phyloP scores from a whole-genome alignment of 2,888 invertebrate species.

The Morinoia aosen region DNA sequence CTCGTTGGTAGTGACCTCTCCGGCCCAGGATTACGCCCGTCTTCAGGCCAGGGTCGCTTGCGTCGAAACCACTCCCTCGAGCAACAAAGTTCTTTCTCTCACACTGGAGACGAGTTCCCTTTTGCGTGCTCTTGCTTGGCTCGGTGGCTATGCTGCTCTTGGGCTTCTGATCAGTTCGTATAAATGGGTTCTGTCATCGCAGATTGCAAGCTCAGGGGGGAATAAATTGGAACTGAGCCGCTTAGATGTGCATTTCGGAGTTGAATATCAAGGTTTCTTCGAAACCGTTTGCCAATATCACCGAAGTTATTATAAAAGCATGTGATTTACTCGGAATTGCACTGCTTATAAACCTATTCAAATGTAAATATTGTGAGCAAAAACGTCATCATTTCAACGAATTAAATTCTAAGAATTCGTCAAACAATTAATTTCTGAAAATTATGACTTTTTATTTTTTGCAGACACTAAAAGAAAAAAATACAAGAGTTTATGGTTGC shows the following conservation, averaged over 20 bases:
- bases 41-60: not conserved
- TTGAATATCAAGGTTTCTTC: not conserved
- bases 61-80: not conserved
- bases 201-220: not conserved
- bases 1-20: conserved; percentile 3
- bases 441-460: too few relatives aligned
- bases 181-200: not conserved
- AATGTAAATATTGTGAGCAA: too few relatives aligned
- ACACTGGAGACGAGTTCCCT: not conserved
- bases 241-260: not conserved
- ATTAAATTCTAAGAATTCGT: too few relatives aligned
- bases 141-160: not conserved
- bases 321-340: too few relatives aligned
- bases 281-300: not conserved
- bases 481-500: too few relatives aligned
- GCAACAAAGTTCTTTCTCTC: not conserved
- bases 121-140: not conserved
- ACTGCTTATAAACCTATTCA: too few relatives aligned
- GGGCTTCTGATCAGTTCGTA: not conserved
- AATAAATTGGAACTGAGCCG: not conserved
- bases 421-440: too few relatives aligned
- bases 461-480: too few relatives aligned
- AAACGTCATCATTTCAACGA: too few relatives aligned
- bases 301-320: not conserved
- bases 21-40: not conserved